phyloP scores from a whole-genome alignment of 2,113 vertebrate genomes.

The Corynorhinus townsendii region DNA sequence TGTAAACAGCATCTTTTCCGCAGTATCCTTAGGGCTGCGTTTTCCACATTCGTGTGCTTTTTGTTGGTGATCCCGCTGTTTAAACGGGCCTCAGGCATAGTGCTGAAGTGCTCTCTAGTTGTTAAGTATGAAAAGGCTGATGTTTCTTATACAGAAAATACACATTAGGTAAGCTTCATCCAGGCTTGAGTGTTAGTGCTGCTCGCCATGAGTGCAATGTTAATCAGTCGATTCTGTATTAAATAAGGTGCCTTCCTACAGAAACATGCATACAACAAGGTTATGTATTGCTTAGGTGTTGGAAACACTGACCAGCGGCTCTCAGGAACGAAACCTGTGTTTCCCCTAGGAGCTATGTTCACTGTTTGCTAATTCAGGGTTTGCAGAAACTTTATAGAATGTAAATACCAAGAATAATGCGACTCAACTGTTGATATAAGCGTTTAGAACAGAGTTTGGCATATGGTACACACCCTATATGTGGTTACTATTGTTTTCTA shows the following conservation, averaged over 20 bases:
- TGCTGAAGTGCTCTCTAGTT: neutral
- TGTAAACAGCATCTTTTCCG: neutral
- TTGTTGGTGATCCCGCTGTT: neutral
- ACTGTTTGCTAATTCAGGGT: neutral
- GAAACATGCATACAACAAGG: neutral
- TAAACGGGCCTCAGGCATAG: neutral
- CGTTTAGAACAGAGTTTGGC: neutral
- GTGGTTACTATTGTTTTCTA: neutral
- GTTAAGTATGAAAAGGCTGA: neutral
- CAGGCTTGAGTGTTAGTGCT: neutral
- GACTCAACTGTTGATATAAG: neutral
- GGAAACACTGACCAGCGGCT: neutral
- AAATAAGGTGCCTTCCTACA: neutral
- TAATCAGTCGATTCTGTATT: neutral
- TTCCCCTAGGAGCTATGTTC: neutral
- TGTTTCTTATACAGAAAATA: neutral
- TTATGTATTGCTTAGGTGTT: fast-evolving
- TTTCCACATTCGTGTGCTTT: neutral
- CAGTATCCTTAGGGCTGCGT: fast-evolving
- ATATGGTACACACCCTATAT: too few species aligned
- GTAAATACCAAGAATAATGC: fast-evolving
- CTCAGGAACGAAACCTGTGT: neutral
- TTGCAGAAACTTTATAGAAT: neutral
- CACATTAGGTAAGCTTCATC: neutral
- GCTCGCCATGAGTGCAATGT: neutral